These are phyloP conservation scores for Diogma glabrata DNA, from an alignment of 2,888 invertebrate genomes.

Conservation along the genomic window DNA sequence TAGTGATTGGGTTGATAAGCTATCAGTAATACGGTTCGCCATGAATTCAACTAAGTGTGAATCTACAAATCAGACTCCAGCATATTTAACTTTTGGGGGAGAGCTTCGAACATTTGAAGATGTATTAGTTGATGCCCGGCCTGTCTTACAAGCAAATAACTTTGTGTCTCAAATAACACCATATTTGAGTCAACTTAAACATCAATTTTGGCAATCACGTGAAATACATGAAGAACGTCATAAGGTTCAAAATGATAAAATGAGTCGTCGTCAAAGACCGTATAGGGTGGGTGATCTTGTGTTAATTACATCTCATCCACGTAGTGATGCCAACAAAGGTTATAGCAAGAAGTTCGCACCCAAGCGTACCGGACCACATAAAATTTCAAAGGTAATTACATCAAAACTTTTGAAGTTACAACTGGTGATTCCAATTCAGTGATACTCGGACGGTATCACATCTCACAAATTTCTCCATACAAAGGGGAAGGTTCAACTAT, in stretches of 20 bases:
- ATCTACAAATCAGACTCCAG: no score
- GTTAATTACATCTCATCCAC: not conserved
- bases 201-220: not conserved
- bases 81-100: constrained; percentile 28
- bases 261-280: not conserved
- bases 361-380: not conserved
- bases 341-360: not conserved
- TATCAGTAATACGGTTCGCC: constrained; percentile 29
- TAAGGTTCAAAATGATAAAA: not conserved
- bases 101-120: constrained; percentile 28
- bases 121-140: constrained; percentile 21
- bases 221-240: not conserved
- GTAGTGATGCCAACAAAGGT: not conserved
- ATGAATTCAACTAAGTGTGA: constrained; percentile 27
- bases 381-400: no score
- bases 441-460: not conserved
- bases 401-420: no score
- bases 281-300: not conserved
- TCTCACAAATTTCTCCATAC: not conserved
- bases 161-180: constrained; percentile 18
- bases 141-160: constrained; percentile 22
- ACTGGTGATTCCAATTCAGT: no score
- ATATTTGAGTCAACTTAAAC: not conserved
- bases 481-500: no score
- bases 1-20: constrained; percentile 22